These are phyloP conservation scores for Pterocles gutturalis DNA, from an alignment of 2,113 vertebrate species.

Conservation along the genomic window DNA sequence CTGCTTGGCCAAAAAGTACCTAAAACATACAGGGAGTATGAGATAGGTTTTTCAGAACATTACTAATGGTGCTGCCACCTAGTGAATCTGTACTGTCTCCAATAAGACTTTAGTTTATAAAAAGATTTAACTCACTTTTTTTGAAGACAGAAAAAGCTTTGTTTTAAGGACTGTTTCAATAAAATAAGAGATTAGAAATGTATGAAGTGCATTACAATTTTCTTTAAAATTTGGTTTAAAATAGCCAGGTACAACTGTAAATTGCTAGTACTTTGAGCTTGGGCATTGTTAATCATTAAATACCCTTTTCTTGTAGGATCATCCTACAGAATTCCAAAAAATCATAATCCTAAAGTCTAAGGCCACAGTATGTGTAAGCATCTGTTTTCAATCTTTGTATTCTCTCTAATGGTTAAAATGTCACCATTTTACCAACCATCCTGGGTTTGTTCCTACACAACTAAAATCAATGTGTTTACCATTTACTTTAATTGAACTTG, in stretches of 20 bases:
- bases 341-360: background rate
- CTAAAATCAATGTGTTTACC: background rate
- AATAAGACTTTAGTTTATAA: background rate
- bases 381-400: background rate
- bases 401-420: background rate
- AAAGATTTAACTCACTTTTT: background rate
- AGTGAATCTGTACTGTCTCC: slow-evolving; percentile 38
- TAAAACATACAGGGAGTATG: background rate
- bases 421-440: background rate
- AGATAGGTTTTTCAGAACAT: background rate
- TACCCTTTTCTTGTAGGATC: background rate
- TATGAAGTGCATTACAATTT: background rate
- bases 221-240: background rate
- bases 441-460: background rate
- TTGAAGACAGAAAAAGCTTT: background rate
- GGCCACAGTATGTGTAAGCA: background rate
- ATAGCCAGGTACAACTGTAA: background rate
- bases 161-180: background rate
- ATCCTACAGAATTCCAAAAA: background rate
- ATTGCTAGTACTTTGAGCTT: background rate
- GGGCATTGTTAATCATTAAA: background rate
- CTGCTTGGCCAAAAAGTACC: background rate
- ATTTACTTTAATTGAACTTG: background rate
- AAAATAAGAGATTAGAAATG: background rate
- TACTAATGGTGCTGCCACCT: slow-evolving; percentile 76